Conservation (phyloP, 2,113 vertebrate genomes). For the Cercopithecus mona region DNA sequence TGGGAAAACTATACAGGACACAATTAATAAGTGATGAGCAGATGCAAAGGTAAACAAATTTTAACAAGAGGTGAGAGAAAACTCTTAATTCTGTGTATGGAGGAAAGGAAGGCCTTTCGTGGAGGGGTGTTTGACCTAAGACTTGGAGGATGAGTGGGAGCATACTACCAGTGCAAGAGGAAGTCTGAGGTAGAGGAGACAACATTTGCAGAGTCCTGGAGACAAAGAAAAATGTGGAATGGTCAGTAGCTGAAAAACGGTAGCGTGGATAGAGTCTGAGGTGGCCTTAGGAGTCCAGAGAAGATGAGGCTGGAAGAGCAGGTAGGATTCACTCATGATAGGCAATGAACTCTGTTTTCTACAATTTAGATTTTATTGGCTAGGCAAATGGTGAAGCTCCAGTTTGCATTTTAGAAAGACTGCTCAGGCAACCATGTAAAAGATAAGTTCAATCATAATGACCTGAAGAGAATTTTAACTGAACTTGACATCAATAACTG, state of each 20-base stretch:
- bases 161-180: neutral
- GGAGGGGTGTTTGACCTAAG: neutral
- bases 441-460: neutral
- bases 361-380: neutral
- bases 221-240: neutral
- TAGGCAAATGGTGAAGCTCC: neutral
- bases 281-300: neutral
- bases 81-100: neutral
- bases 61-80: neutral
- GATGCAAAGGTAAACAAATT: neutral
- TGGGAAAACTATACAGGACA: neutral
- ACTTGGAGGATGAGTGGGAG: neutral
- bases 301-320: neutral
- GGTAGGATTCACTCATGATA: neutral
- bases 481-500: neutral
- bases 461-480: neutral
- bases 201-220: neutral
- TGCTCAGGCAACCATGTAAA: neutral
- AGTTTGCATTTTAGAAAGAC: constrained; percentile 2
- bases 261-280: neutral
- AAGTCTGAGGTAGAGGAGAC: neutral
- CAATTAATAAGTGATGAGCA: neutral
- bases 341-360: neutral
- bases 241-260: neutral
- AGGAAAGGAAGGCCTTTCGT: neutral